Evolutionary conservation across 2,113 vertebrate genomes (phyloP).

Genomic region (Beaufortia kweichowensis): DNA sequence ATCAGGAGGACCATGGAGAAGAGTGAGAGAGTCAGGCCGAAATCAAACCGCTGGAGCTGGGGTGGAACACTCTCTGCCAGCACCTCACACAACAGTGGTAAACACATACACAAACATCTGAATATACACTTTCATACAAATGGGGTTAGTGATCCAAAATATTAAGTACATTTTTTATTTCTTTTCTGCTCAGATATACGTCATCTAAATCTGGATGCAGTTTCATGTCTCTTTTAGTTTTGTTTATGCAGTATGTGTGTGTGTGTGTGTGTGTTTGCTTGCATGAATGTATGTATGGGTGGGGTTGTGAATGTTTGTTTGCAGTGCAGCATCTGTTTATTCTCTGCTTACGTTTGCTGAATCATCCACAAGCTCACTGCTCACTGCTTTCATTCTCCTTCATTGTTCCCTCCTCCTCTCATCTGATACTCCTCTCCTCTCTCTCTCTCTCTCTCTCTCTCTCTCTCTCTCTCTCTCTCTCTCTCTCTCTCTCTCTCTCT

Average conservation of each 20-base stretch:
- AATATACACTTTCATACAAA: too few relatives aligned
- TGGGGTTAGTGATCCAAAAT: too few relatives aligned
- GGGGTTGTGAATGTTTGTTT: constrained; percentile 56
- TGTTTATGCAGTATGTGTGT: constrained; percentile 15
- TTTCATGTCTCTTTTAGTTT: not conserved
- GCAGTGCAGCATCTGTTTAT: constrained; percentile 62
- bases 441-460: constrained; percentile 37
- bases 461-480: not conserved
- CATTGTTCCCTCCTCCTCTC: too few relatives aligned
- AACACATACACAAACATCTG: constrained; percentile 37
- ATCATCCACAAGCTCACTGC: constrained; percentile 63
- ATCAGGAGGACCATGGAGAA: constrained; percentile 82
- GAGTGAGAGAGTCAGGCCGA: constrained; percentile 80
- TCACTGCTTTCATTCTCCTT: constrained; percentile 67
- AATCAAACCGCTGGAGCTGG: constrained; percentile 83
- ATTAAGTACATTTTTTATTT: too few relatives aligned
- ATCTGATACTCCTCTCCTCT: constrained; percentile 15
- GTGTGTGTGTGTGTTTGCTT: constrained; percentile 60
- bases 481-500: constrained; percentile 12
- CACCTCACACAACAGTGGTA: constrained; percentile 71
- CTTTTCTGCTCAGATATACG: not conserved
- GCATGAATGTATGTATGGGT: constrained; percentile 56
- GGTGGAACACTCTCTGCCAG: constrained; percentile 76
- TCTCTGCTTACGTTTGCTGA: constrained; percentile 34
- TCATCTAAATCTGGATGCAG: too few relatives aligned